Conservation (phyloP, 2,888 invertebrate species). For the Ditula angustiorana region DNA sequence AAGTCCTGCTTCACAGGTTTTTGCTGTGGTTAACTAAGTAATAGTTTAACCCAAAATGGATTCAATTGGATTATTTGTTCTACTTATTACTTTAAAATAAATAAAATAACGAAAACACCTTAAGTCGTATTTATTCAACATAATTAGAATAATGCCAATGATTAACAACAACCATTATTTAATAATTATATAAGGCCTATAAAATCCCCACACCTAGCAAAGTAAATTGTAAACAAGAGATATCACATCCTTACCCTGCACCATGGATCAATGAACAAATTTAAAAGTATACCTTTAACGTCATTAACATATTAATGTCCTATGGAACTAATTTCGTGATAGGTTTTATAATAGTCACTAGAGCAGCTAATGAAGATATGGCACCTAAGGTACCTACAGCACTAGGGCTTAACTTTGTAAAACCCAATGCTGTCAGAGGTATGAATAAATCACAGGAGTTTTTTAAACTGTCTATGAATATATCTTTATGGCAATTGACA, state of each 20-base stretch:
- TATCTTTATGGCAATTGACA: slow-evolving; percentile 83
- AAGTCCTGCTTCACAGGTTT: no score
- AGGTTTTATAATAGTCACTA: slow-evolving; percentile 92
- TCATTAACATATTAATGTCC: slow-evolving; percentile 12
- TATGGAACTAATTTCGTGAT: slow-evolving; percentile 89
- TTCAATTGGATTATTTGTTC: no score
- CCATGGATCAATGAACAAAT: slow-evolving; percentile 11
- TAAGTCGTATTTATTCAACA: slow-evolving; percentile 37
- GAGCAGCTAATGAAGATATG: slow-evolving; percentile 92
- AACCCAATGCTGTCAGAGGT: slow-evolving; percentile 92
- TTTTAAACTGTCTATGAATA: slow-evolving; percentile 93
- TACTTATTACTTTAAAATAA: no score
- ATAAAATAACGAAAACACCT: no score
- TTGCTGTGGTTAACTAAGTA: no score
- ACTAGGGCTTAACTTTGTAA: slow-evolving; percentile 91
- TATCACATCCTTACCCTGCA: slow-evolving; percentile 37
- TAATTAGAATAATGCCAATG: slow-evolving; percentile 14
- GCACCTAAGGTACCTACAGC: slow-evolving; percentile 92
- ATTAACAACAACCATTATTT: not conserved
- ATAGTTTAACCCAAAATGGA: no score
- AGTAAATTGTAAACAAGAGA: slow-evolving; percentile 7
- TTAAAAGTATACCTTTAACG: slow-evolving; percentile 12
- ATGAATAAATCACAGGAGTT: slow-evolving; percentile 95
- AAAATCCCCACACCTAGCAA: not conserved
- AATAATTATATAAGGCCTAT: not conserved